phyloP scores from a whole-genome alignment of 1,140 invertebrate species.

The Saccostrea cuccullata region DNA sequence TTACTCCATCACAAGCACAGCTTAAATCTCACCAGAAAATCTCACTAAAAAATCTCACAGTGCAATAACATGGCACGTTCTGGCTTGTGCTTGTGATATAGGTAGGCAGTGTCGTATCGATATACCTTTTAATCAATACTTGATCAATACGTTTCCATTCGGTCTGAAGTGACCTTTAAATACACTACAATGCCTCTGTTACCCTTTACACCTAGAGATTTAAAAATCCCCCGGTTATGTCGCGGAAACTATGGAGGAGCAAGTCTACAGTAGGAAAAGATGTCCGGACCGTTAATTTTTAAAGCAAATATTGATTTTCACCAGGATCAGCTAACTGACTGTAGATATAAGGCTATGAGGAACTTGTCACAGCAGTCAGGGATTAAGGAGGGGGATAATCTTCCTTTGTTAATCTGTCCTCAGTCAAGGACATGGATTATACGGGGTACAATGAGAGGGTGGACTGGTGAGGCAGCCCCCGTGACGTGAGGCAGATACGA shows the following conservation, averaged over 20 bases:
- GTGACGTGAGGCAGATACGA: not conserved
- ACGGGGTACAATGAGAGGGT: not conserved
- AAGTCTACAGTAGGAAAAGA: not conserved
- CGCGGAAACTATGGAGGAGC: not conserved
- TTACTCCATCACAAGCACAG: not conserved
- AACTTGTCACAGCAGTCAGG: not conserved
- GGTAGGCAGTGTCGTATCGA: not conserved
- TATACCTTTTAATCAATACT: conserved; percentile 32
- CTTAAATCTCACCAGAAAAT: conserved; percentile 6
- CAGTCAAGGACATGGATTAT: not conserved
- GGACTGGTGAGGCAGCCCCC: not conserved
- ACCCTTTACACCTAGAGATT: conserved; percentile 9
- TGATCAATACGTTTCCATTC: conserved; percentile 2
- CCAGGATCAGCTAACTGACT: not conserved
- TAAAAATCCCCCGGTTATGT: conserved; percentile 4
- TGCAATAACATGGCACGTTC: conserved; percentile 2
- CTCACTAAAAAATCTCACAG: not conserved
- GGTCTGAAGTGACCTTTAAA: conserved; percentile 2
- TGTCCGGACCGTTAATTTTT: not conserved
- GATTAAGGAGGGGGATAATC: conserved; percentile 21
- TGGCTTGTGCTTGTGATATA: not conserved
- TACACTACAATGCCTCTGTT: not conserved
- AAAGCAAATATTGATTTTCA: conserved; percentile 17
- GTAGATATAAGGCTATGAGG: not conserved
- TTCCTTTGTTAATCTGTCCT: not conserved